Evolutionary conservation across 2,113 vertebrate genomes (phyloP), one percentile per base, ranked within the genome.

Genomic region (Prietella phreatophila): DNA sequence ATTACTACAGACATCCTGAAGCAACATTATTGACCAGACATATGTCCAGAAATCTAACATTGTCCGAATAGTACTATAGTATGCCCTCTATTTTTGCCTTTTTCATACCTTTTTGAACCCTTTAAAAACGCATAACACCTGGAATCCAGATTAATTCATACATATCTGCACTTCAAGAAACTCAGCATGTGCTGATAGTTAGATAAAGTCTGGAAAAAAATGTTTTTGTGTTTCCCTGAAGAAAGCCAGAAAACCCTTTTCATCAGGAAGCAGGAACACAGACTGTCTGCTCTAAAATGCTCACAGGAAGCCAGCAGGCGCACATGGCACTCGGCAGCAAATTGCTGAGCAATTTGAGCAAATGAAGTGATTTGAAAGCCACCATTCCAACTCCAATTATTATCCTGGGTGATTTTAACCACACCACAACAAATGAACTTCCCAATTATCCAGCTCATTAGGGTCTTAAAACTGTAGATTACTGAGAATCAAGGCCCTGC

Each of bases 311-410:
- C 82, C 39, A 50, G 58, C 39, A 50, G 60, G 60, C 39, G 4
- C 58, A 83, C 39, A 30, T 30, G 76, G 27, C 27, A 0, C 27
- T 30, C 50, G 7, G 80, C 80, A 36, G 17, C 80, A 61, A 56
- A 56, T 82, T 61, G 56, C 30, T 61, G 56, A 61, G 30, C 80
- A 61, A 30, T 67, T 83, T 65, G 25, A 83, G 39, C 60, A 65
- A 67, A 83, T 83, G 39, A 83, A 83, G 60, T 83, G 82, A 63
- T 63, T 5, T 61, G 22, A 83, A 67, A 83, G 39, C 25, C 82
- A 65, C 22, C 39, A 67, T 67, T 83, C 82, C 56, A 61, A 14
- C 20, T 82, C 33, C 6, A 30, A 42, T 83, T 65, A 83, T 65
- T 19, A 83, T 30, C 82, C 61, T n/a, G 61, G 36, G 61, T 83